Percentiles rank a stretch among this genome's conserved stretches.
These are phyloP conservation scores for Polyergus mexicanus DNA, from an alignment of 1,140 invertebrate genomes.

Conservation along the genomic window DNA sequence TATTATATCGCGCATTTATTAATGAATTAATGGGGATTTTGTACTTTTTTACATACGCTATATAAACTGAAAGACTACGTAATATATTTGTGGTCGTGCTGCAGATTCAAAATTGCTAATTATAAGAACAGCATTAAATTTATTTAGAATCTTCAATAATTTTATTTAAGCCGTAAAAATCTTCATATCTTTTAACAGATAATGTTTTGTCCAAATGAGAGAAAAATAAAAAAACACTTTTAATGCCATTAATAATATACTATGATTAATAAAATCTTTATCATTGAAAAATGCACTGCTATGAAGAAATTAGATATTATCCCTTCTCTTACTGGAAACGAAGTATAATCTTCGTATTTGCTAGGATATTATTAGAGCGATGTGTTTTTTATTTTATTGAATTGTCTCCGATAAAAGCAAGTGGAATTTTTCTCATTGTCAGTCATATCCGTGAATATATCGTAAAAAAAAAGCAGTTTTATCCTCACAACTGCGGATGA, in stretches of 20 bases:
- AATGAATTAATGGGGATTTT: conserved; percentile 34
- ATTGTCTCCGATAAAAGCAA: conserved; percentile 18
- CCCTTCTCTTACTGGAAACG: not conserved
- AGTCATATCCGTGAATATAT: not conserved
- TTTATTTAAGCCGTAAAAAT: not conserved
- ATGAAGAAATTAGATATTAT: not conserved
- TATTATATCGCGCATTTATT: conserved; percentile 30
- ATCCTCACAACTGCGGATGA: not conserved
- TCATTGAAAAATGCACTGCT: not conserved
- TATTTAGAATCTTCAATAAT: not conserved
- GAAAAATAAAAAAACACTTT: not conserved
- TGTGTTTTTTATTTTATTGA: not conserved
- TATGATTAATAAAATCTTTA: not conserved
- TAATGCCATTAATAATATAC: not conserved
- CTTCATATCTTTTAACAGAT: not conserved
- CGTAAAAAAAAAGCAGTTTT: conserved; percentile 23
- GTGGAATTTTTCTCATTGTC: conserved; percentile 17
- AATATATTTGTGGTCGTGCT: not conserved
- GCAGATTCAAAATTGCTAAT: not conserved
- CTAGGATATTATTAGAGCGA: not conserved
- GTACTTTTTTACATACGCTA: not conserved
- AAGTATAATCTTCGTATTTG: conserved; percentile 29
- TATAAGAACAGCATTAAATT: not conserved
- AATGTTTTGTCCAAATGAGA: not conserved
- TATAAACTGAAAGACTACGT: not conserved